Evolutionary conservation across 2,113 vertebrate species (phyloP).

Genomic region (Strigops habroptila): DNA sequence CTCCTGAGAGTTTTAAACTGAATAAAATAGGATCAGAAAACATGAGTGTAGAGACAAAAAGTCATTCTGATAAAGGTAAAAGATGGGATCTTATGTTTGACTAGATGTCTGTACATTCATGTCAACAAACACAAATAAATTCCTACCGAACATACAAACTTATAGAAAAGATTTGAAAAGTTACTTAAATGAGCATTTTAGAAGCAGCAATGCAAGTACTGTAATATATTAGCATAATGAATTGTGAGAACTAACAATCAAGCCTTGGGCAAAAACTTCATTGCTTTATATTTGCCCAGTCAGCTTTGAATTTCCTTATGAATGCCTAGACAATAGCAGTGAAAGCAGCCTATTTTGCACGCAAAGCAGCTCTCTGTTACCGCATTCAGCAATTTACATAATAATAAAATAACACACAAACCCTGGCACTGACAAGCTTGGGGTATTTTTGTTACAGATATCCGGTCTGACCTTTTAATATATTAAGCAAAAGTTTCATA

Average conservation of each 20-base stretch:
- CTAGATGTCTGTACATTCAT: background rate
- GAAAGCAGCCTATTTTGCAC: constrained; percentile 67
- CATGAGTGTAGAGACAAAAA: background rate
- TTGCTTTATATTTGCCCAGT: constrained; percentile 65
- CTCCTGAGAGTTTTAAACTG: background rate
- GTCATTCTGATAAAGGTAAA: background rate
- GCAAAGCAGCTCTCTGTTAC: constrained; percentile 46
- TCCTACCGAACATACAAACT: background rate
- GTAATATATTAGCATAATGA: constrained; percentile 67
- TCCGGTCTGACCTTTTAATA: background rate
- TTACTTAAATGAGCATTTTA: constrained; percentile 33
- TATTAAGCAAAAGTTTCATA: background rate
- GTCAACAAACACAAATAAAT: constrained; percentile 37
- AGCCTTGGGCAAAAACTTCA: constrained; percentile 55
- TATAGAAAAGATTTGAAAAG: constrained; percentile 22
- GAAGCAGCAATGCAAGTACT: constrained; percentile 5
- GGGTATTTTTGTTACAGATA: constrained; percentile 28
- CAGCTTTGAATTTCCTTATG: constrained; percentile 67
- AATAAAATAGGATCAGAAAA: background rate
- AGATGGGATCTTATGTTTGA: background rate
- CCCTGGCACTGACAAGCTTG: background rate
- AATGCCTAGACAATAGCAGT: constrained; percentile 65
- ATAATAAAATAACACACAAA: constrained; percentile 56
- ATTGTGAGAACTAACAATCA: constrained; percentile 66
- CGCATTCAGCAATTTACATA: constrained; percentile 47